Evolutionary conservation across 1,140 invertebrate genomes (phyloP).

Genomic region (Drosophila neocordata): DNA sequence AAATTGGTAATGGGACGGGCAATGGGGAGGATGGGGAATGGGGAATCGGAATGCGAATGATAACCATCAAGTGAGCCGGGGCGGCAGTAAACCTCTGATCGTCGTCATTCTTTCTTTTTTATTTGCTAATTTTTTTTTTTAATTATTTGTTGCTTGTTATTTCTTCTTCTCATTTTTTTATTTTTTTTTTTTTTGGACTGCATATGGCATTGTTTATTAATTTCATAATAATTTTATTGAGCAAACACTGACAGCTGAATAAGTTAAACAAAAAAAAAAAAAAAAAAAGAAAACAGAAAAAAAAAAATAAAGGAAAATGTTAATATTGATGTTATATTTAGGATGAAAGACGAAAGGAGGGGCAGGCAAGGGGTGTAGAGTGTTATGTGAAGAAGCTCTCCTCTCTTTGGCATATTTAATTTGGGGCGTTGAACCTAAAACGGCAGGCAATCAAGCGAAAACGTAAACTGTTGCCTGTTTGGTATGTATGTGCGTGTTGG

Average conservation of each 20-base stretch:
- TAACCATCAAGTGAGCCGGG: not conserved
- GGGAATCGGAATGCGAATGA: slow-evolving; percentile 10
- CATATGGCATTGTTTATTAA: slow-evolving; percentile 10
- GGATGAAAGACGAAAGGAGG: not conserved
- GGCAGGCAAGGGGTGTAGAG: not conserved
- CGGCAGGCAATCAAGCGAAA: slow-evolving; percentile 29
- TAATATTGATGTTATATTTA: not conserved
- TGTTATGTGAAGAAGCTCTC: not conserved
- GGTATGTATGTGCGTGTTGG: slow-evolving; percentile 47
- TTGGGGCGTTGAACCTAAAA: slow-evolving; percentile 30
- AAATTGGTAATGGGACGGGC: not conserved
- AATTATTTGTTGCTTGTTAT: not conserved
- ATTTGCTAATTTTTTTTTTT: too few species aligned
- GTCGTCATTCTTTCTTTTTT: slow-evolving; percentile 1
- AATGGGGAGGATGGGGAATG: not conserved
- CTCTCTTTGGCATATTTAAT: not conserved
- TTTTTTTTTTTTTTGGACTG: slow-evolving; percentile 4
- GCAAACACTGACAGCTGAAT: slow-evolving; percentile 6
- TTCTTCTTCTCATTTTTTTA: too few species aligned
- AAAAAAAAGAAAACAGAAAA: not conserved
- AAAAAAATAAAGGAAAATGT: too few species aligned
- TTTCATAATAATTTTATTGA: slow-evolving; percentile 11
- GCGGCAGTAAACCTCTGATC: slow-evolving; percentile 11
- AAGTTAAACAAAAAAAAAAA: slow-evolving; percentile 2
- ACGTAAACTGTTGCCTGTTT: slow-evolving; percentile 16